Base-by-base conservation (phyloP, 1,140 invertebrate genomes). In the Penaeus vannamei region DNA sequence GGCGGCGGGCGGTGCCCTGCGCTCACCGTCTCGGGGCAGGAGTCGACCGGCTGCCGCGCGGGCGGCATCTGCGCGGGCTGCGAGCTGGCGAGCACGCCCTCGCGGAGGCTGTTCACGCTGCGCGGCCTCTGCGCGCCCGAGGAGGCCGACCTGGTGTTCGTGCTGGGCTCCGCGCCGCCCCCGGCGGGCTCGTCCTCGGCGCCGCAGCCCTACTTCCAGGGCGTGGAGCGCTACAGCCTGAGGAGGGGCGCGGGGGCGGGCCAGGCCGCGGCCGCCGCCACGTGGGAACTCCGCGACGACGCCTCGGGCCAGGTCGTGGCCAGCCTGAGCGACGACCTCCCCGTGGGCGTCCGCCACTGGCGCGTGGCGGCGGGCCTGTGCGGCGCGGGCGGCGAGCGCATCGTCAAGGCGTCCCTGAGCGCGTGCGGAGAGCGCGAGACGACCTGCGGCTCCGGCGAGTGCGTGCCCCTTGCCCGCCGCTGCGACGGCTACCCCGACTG, bases 401-500 rank as follows among this genome's bases (percentile, higher is more conserved):
- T 66, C 36, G 81, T 76, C 29, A 36, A 29, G 32, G 87, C 72
- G 59, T 84, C 82, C 2, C 69, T 89, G 0, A 89, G 82, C 53
- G 64, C 69, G 23, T 89, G 87, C 53, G 69, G 36, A 4, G 26
- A 79, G 61, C 7, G 53, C 22, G 59, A 89, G 69, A 64, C 82
- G 0, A 32, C 76, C 29, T 89, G 87, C 66, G n/a, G 72, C 29
- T 20, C 53, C 14, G 87, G 87, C 26, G 59, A 36, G 23, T 89
- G 87, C 69, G 80, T 89, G 10, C 59, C 72, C 23, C 82, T 79
- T 1, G 79, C 20, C 0, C 46, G 22, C 62, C 87, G 87, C 66
- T 89, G 87, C 46, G 87, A 89, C 72, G 87, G 87, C 36, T 89
- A 84, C 87, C 87, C 87, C 1, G 82, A 89, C 72, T 89, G 87